phyloP scores from a whole-genome alignment of 2,797 vertebrate genomes.

The Erethizon dorsatum region DNA sequence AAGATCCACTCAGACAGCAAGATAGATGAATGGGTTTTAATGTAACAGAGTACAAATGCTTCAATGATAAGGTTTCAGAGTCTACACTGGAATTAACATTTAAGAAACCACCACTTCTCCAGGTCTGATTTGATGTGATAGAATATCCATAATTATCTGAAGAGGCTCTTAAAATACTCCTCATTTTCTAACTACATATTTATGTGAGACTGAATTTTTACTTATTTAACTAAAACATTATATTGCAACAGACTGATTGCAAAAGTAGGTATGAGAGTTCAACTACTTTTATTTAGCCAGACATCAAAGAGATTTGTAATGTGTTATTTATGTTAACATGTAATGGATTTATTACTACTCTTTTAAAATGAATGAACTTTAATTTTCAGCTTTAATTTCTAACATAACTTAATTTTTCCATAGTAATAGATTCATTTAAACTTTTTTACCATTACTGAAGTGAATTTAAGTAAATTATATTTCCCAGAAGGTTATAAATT shows the following conservation, averaged over 20 bases:
- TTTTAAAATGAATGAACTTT: constrained; percentile 21
- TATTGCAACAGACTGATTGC: background rate
- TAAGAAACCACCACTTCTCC: background rate
- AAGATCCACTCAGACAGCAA: background rate
- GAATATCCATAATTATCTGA: background rate
- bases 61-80: background rate
- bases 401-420: constrained; percentile 15
- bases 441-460: background rate
- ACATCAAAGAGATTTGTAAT: constrained; percentile 6
- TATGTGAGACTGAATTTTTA: background rate
- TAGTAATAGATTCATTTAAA: background rate
- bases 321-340: background rate
- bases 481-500: constrained; percentile 47
- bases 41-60: background rate
- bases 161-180: background rate
- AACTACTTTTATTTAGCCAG: background rate
- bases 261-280: background rate
- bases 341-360: constrained; percentile 15
- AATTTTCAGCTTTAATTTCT: constrained; percentile 59
- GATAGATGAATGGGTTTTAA: background rate
- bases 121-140: background rate
- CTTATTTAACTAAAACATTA: constrained; percentile 18
- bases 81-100: background rate
- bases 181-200: background rate
- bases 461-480: constrained; percentile 9